Evolutionary conservation across 2,797 vertebrate genomes (phyloP).

Genomic region (Danio albolineatus): DNA sequence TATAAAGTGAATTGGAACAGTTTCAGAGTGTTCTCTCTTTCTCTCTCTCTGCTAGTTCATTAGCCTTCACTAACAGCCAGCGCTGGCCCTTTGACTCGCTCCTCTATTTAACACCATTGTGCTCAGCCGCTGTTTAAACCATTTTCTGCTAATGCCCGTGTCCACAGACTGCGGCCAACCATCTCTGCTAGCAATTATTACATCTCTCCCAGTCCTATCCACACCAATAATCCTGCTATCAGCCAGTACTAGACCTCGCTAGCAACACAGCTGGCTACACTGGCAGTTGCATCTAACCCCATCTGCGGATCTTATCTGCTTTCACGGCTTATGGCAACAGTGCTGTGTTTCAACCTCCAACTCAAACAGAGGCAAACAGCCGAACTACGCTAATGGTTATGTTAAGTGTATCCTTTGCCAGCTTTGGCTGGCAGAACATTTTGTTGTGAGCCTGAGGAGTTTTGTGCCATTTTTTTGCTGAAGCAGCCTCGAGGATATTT

Average conservation of each 20-base stretch:
- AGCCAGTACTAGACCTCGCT: slow-evolving; percentile 63
- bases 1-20: slow-evolving; percentile 11
- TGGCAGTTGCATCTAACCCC: slow-evolving; percentile 66
- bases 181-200: slow-evolving; percentile 64
- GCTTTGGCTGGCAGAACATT: slow-evolving; percentile 23
- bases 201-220: slow-evolving; percentile 66
- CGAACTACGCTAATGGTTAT: slow-evolving; percentile 47
- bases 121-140: slow-evolving; percentile 62
- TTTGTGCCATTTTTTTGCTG: slow-evolving; percentile 39
- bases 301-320: slow-evolving; percentile 68
- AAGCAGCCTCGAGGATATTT: slow-evolving; percentile 34
- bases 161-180: slow-evolving; percentile 62
- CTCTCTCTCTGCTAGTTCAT: not conserved
- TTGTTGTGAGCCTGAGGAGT: slow-evolving; percentile 18
- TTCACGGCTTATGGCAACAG: slow-evolving; percentile 29
- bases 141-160: slow-evolving; percentile 56
- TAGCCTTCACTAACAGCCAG: slow-evolving; percentile 16
- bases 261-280: slow-evolving; percentile 71
- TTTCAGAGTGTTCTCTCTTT: slow-evolving; percentile 24
- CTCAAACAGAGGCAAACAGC: slow-evolving; percentile 50
- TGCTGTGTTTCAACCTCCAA: slow-evolving; percentile 40
- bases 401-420: slow-evolving; percentile 29
- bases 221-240: slow-evolving; percentile 73
- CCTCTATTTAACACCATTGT: slow-evolving; percentile 52
- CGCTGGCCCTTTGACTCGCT: not conserved